A percentile compares a stretch with the other conserved stretches of the same genome.
phyloP scores from a whole-genome alignment of 2,113 vertebrate genomes.

The Pholis gunnellus region DNA sequence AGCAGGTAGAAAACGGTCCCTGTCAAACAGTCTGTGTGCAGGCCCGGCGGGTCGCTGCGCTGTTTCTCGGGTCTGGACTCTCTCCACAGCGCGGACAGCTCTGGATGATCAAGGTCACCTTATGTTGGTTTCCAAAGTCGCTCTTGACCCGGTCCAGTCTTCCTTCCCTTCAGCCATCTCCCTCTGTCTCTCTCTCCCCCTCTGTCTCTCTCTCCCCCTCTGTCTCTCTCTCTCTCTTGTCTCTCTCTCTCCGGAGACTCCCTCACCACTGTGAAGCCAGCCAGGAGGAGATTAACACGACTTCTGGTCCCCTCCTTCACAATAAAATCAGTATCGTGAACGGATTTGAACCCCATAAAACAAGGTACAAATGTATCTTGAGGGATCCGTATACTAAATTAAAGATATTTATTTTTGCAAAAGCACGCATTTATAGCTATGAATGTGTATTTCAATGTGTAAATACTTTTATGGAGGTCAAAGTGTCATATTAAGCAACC shows the following conservation, averaged over 20 bases:
- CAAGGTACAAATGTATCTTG: background rate
- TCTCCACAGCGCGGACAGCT: background rate
- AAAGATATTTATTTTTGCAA: background rate
- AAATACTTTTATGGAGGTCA: background rate
- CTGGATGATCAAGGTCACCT: constrained; percentile 50
- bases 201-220: constrained; percentile 27
- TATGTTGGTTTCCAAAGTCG: constrained; percentile 1
- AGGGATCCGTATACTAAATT: background rate
- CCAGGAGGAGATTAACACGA: accelerated
- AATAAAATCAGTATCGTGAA: constrained; percentile 49
- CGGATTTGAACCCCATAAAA: background rate
- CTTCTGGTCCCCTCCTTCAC: constrained; percentile 46
- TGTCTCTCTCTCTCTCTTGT: background rate
- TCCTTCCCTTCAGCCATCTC: constrained; percentile 61
- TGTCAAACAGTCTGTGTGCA: background rate
- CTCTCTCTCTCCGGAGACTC: constrained; percentile 28
- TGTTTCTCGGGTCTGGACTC: background rate
- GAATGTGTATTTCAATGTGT: background rate
- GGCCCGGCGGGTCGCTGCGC: constrained; percentile 41
- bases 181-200: constrained; percentile 6
- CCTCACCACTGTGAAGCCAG: constrained; percentile 4
- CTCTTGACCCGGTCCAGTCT: constrained; percentile 54
- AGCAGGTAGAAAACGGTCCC: constrained; percentile 5
- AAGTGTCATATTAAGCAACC: too few species aligned
- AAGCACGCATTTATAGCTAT: background rate